Conservation (phyloP, 2,113 vertebrate species). For the Ceyx melanurus region DNA sequence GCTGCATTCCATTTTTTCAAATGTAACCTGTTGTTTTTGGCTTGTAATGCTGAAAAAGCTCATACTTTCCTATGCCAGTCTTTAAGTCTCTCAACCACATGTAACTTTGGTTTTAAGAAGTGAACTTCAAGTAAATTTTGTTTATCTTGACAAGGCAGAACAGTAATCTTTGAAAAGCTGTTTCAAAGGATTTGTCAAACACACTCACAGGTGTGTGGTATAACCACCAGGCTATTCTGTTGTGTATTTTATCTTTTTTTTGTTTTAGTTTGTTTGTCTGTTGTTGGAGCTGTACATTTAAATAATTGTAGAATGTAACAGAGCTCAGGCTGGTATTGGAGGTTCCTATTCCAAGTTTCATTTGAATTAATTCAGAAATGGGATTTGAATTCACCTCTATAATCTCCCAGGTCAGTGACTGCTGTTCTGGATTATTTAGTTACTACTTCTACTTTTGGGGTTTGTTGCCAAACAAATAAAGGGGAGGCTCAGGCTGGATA, state of each 20-base stretch:
- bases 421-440: background rate
- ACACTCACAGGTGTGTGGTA: background rate
- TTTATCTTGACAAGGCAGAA: background rate
- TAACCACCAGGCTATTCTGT: background rate
- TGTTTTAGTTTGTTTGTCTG: background rate
- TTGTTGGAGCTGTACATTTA: background rate
- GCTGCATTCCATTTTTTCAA: background rate
- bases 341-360: background rate
- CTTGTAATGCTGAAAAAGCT: background rate
- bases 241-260: background rate
- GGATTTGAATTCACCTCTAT: background rate
- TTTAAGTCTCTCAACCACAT: background rate
- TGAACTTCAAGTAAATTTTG: background rate
- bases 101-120: background rate
- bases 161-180: background rate
- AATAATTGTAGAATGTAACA: background rate
- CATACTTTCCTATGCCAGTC: background rate
- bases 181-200: constrained; percentile 3
- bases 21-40: background rate
- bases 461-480: background rate
- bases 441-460: rapidly evolving
- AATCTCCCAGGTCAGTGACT: background rate
- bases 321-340: background rate
- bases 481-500: too few relatives aligned
- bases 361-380: background rate